phyloP scores from a whole-genome alignment of 2,888 invertebrate species.

The Machimus atricapillus region DNA sequence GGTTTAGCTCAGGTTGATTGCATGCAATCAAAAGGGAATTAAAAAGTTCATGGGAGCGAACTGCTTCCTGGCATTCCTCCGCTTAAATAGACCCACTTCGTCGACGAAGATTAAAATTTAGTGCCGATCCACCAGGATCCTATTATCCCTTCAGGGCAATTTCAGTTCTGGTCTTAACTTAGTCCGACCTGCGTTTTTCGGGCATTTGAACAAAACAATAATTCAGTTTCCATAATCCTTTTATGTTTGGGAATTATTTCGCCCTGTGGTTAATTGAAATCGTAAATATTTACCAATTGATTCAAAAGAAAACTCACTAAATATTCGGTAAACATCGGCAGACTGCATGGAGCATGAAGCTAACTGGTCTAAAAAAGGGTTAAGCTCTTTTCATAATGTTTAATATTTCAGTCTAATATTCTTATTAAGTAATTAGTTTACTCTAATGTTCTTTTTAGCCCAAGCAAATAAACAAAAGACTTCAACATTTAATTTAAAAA shows the following conservation, averaged over 20 bases:
- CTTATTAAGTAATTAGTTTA: no score
- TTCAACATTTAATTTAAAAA: no score
- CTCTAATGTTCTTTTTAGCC: no score
- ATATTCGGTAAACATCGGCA: neutral
- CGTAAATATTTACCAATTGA: constrained; percentile 27
- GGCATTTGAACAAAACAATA: neutral
- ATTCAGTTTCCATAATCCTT: constrained; percentile 22
- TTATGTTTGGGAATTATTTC: neutral
- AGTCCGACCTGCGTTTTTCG: neutral
- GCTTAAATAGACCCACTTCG: neutral
- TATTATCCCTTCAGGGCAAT: neutral
- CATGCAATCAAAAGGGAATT: neutral
- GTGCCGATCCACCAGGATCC: neutral
- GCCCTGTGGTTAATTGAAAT: constrained; percentile 2
- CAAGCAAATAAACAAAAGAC: no score
- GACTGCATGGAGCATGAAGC: neutral
- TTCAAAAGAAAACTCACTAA: constrained; percentile 9
- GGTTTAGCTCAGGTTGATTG: neutral
- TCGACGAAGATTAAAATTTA: neutral
- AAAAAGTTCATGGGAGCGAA: neutral
- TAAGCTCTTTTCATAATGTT: no score
- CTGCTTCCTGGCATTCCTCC: neutral
- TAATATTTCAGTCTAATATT: no score
- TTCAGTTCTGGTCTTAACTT: neutral
- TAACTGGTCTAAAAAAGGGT: constrained; percentile 1